Evolutionary conservation across 1,140 invertebrate species (phyloP), one percentile per base, ranked within the genome.

Genomic region (Cherax destructor): DNA sequence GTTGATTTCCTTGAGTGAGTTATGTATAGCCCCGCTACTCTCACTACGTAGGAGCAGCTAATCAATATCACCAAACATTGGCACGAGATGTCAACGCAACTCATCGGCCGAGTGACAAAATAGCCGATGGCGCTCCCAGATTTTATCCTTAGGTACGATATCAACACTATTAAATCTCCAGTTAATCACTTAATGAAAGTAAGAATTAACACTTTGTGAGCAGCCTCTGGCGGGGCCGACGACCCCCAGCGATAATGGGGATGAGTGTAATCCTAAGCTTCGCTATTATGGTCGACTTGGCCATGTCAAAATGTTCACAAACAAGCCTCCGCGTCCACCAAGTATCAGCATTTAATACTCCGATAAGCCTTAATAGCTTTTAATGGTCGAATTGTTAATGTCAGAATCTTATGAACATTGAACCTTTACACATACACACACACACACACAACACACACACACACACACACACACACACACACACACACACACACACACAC

Each of bases 121-220:
- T 69, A 47, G 81, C 81, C 81, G 41, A 47, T 69, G 81, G 81
- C 81, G 47, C 81, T 83, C 47, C 61, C 59, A 61, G 81, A 83
- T 83, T 83, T 83, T 83, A 83, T 83, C 81, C 69, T 50, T 30
- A 65, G 52, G 30, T 59, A 10, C 81, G 81, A 41, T 69, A 69
- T 83, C 81, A 69, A 61, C n/a, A 61, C 9, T 69, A 65, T 65
- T 83, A 65, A 41, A 83, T 83, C 81, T 83, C 61, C 59, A 83
- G 81, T 61, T 83, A 83, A 83, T 83, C 81, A 83, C 81, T 83
- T 83, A 83, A 83, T 83, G 81, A 83, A 69, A 83, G 24, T 56
- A 83, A 83, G 81, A 72, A 83, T 83, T 83, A 69, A 83, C 81
- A 69, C 81, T 65, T 83, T 61, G 59, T 61, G 59, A 83, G 5